Percentiles rank a stretch among this genome's conserved stretches.
phyloP scores from a whole-genome alignment of 2,113 vertebrate species.

The Rhagologus leucostigma region DNA sequence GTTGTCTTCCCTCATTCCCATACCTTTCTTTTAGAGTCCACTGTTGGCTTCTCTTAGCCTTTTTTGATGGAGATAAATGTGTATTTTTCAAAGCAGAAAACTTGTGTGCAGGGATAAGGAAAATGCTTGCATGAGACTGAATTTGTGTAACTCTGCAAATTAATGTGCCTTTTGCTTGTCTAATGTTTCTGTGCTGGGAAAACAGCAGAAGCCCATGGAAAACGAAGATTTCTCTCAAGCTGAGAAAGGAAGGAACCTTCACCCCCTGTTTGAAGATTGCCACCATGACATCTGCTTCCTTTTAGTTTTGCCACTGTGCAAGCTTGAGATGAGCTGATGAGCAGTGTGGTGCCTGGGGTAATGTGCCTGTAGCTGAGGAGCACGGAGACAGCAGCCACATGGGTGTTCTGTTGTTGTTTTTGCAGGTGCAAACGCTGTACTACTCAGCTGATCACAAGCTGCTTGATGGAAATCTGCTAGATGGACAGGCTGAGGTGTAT shows the following conservation, averaged over 20 bases:
- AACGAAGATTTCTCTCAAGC: conserved; percentile 76
- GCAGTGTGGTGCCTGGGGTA: conserved; percentile 66
- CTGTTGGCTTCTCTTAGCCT: conserved; percentile 41
- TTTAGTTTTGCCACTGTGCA: conserved; percentile 71
- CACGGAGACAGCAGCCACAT: conserved; percentile 91
- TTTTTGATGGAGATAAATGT: conserved; percentile 37
- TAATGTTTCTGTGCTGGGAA: conserved; percentile 60
- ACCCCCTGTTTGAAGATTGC: conserved; percentile 67
- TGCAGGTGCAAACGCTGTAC: conserved; percentile 99
- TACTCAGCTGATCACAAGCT: conserved; percentile 99
- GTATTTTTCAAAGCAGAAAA: conserved; percentile 59
- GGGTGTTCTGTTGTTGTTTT: conserved; percentile 97
- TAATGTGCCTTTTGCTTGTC: conserved; percentile 66
- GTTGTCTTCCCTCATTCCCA: neutral
- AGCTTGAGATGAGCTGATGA: conserved; percentile 69
- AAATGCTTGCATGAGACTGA: conserved; percentile 66
- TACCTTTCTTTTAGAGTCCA: conserved; percentile 37
- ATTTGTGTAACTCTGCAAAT: conserved; percentile 63
- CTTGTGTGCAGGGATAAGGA: conserved; percentile 56
- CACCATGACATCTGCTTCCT: conserved; percentile 74
- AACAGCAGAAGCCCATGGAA: conserved; percentile 61
- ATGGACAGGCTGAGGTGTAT: conserved; percentile 98
- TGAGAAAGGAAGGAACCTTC: conserved; percentile 69
- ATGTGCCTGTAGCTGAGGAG: conserved; percentile 74
- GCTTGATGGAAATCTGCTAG: conserved; percentile 97